phyloP scores from a whole-genome alignment of 2,113 vertebrate genomes.

The Tursiops truncatus region DNA sequence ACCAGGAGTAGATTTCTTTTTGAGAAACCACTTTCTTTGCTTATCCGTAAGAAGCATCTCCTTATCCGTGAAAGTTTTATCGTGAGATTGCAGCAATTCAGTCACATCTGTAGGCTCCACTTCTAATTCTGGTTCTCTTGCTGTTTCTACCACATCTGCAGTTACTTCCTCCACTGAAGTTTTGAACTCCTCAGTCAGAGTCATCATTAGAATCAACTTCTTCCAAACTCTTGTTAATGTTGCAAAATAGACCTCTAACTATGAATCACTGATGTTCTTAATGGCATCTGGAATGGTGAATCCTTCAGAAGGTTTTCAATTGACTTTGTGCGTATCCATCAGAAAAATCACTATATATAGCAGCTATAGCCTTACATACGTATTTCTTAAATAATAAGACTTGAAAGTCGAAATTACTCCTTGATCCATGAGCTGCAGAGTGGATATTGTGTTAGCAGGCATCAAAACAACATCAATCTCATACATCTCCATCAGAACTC shows the following conservation, averaged over 20 bases:
- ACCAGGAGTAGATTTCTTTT: background rate
- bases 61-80: background rate
- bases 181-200: background rate
- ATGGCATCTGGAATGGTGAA: background rate
- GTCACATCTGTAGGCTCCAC: background rate
- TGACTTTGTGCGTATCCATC: background rate
- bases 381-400: background rate
- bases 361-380: background rate
- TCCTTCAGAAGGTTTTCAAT: background rate
- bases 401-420: background rate
- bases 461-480: background rate
- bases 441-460: background rate
- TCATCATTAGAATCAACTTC: background rate
- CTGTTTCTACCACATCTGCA: background rate
- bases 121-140: background rate
- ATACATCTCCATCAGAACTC: background rate
- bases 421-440: background rate
- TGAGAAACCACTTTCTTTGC: background rate
- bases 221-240: background rate
- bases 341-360: background rate
- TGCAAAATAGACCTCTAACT: background rate
- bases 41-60: background rate
- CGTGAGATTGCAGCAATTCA: accelerated
- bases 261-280: background rate
- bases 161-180: background rate